These are phyloP conservation scores for Berghia stephanieae DNA, from an alignment of 1,140 invertebrate genomes.

Conservation along the genomic window DNA sequence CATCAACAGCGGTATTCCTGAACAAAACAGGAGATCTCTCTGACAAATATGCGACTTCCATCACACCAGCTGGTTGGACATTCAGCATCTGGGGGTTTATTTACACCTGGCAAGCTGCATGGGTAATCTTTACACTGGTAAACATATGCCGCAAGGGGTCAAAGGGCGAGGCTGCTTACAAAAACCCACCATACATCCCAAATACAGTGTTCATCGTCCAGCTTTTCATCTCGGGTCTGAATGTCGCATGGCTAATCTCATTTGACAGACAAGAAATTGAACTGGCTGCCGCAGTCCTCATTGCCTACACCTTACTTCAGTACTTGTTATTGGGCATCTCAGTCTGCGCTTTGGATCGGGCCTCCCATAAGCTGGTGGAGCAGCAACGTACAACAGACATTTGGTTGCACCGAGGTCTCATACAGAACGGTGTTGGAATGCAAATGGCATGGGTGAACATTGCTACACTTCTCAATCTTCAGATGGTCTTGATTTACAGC, in stretches of 20 bases:
- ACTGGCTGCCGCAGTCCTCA: slow-evolving; percentile 33
- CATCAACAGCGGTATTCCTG: slow-evolving; percentile 47
- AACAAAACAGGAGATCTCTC: slow-evolving; percentile 44
- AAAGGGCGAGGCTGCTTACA: slow-evolving; percentile 41
- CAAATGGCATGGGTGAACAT: slow-evolving; percentile 61
- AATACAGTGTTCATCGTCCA: slow-evolving; percentile 44
- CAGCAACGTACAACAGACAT: slow-evolving; percentile 39
- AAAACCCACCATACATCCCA: slow-evolving; percentile 44
- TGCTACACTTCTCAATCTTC: slow-evolving; percentile 58
- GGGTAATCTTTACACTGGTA: slow-evolving; percentile 52
- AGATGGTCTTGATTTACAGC: slow-evolving; percentile 44
- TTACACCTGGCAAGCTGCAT: slow-evolving; percentile 56
- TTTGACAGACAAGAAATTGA: slow-evolving; percentile 53
- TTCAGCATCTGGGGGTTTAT: slow-evolving; percentile 63
- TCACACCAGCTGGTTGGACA: slow-evolving; percentile 58
- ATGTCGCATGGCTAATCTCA: slow-evolving; percentile 59
- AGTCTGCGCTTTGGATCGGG: slow-evolving; percentile 38
- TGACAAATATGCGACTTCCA: slow-evolving; percentile 45
- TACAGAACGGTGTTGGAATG: slow-evolving; percentile 61
- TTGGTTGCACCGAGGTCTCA: slow-evolving; percentile 58
- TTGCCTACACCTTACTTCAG: slow-evolving; percentile 50
- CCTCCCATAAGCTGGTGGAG: slow-evolving; percentile 30
- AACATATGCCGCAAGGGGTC: slow-evolving; percentile 46
- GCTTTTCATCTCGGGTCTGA: slow-evolving; percentile 43
- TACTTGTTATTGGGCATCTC: slow-evolving; percentile 47